These are phyloP conservation scores for Denticeps clupeoides DNA, from an alignment of 2,797 vertebrate species.

Conservation along the genomic window DNA sequence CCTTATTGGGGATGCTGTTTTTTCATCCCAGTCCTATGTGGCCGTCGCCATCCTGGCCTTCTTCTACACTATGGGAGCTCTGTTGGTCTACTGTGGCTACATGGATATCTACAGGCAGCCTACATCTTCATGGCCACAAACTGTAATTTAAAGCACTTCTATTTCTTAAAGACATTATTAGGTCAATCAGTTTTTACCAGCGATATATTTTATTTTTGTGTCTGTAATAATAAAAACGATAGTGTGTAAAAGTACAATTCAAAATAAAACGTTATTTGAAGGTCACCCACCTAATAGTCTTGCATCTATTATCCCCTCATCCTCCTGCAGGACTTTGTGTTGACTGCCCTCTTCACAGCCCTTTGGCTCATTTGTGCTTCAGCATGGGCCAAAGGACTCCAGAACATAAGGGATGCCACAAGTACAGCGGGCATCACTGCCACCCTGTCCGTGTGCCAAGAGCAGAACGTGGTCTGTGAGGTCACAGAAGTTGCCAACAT, in stretches of 20 bases:
- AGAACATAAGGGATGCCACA: slow-evolving; percentile 53
- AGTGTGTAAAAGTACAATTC: too few relatives aligned
- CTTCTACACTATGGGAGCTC: slow-evolving; percentile 60
- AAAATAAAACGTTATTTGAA: too few relatives aligned
- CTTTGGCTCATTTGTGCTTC: slow-evolving; percentile 62
- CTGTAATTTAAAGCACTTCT: slow-evolving; percentile 39
- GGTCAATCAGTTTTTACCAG: too few relatives aligned
- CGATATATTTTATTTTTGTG: too few relatives aligned
- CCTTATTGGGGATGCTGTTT: slow-evolving; percentile 61
- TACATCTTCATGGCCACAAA: slow-evolving; percentile 38
- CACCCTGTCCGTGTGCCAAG: not conserved
- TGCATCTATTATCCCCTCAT: not conserved
- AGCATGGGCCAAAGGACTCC: slow-evolving; percentile 60
- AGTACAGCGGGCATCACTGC: slow-evolving; percentile 19
- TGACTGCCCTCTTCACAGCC: slow-evolving; percentile 50
- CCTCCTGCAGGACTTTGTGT: slow-evolving; percentile 49
- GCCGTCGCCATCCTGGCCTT: slow-evolving; percentile 64
- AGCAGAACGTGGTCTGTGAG: slow-evolving; percentile 5
- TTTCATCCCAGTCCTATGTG: slow-evolving; percentile 64
- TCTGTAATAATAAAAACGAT: too few relatives aligned
- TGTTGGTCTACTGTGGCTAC: slow-evolving; percentile 64
- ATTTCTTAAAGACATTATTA: too few relatives aligned
- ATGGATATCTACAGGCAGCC: slow-evolving; percentile 52
- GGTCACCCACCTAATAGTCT: too few relatives aligned
- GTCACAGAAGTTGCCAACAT: slow-evolving; percentile 38